Evolutionary conservation across 2,113 vertebrate species (phyloP).

Genomic region (Clupea harengus): DNA sequence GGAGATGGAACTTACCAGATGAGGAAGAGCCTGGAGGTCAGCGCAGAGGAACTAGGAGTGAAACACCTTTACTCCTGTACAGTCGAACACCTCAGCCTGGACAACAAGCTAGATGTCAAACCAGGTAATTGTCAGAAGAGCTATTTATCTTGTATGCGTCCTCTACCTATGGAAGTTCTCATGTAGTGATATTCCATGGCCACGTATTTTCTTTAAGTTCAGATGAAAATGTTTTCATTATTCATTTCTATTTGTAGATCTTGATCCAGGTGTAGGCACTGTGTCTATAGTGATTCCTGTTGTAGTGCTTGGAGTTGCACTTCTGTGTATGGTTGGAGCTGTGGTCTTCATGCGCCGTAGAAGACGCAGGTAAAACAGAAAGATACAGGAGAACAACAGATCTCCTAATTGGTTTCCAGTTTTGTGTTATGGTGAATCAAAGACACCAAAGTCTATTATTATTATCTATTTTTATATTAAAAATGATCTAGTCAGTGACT

Average conservation of each 20-base stretch:
- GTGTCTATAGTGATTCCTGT: background rate
- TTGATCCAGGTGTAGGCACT: background rate
- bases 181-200: background rate
- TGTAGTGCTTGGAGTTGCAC: background rate
- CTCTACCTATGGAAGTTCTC: background rate
- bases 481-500: too few relatives aligned
- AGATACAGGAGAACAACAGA: background rate
- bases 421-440: too few relatives aligned
- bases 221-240: background rate
- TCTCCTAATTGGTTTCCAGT: too few relatives aligned
- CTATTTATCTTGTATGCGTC: background rate
- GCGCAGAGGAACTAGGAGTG: background rate
- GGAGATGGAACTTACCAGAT: constrained; percentile 28
- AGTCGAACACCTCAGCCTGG: background rate
- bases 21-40: constrained; percentile 22
- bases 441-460: too few relatives aligned
- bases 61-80: background rate
- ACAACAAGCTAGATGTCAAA: background rate
- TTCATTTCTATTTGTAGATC: background rate
- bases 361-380: background rate
- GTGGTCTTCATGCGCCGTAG: background rate
- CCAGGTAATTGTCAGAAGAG: background rate
- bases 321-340: background rate
- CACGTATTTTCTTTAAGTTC: background rate
- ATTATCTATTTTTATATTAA: too few relatives aligned